phyloP scores from a whole-genome alignment of 2,797 vertebrate species.

The Falco naumanni region DNA sequence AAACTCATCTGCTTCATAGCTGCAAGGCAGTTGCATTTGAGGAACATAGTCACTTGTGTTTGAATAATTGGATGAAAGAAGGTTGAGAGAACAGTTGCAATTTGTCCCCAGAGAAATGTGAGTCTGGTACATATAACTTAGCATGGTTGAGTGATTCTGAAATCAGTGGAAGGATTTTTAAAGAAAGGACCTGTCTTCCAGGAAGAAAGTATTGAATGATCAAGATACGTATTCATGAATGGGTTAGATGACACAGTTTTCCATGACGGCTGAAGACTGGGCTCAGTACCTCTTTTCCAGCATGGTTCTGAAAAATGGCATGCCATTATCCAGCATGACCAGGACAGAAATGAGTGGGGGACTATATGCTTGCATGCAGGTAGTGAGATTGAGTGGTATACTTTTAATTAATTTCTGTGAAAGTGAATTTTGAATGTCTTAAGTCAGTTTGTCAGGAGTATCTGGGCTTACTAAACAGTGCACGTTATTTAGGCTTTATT shows the following conservation, averaged over 20 bases:
- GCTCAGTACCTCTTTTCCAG: not conserved
- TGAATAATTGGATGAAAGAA: not conserved
- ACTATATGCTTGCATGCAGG: not conserved
- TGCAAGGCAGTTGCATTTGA: not conserved
- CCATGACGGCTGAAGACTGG: not conserved
- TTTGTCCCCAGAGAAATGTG: not conserved
- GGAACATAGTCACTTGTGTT: not conserved
- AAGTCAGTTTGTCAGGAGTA: not conserved
- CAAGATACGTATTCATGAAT: not conserved
- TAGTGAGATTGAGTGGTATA: not conserved
- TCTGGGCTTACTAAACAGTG: not conserved
- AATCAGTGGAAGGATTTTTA: not conserved
- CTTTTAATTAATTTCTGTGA: not conserved
- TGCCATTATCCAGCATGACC: accelerated
- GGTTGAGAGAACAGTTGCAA: not conserved
- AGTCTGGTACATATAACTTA: not conserved
- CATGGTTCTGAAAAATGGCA: not conserved
- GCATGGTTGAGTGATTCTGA: not conserved
- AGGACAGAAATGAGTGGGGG: not conserved
- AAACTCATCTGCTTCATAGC: not conserved
- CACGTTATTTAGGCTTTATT: not conserved
- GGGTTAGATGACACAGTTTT: not conserved
- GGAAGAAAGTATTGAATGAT: not conserved
- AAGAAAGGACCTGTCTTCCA: not conserved
- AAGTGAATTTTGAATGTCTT: not conserved